Percentiles rank a stretch among this genome's conserved stretches.
Conservation (phyloP, 2,113 vertebrate genomes). For the Hydropotes inermis region DNA sequence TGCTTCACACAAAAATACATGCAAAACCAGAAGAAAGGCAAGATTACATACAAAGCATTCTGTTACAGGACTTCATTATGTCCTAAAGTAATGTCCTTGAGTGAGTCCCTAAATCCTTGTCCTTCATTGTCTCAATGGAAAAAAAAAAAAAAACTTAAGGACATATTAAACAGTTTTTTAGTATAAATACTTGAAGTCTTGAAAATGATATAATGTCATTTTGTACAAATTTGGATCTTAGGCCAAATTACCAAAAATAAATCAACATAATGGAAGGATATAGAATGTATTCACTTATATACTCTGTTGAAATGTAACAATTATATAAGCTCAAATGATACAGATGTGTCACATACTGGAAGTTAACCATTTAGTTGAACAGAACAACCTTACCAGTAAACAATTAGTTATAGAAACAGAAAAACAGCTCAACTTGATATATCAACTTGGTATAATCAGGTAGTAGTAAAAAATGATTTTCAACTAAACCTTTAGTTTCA, state of each 20-base stretch:
- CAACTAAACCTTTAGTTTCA: neutral
- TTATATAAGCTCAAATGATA: neutral
- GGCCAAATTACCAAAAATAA: neutral
- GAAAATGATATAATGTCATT: neutral
- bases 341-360: neutral
- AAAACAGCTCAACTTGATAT: neutral
- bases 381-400: neutral
- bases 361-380: neutral
- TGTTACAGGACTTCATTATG: neutral
- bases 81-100: neutral
- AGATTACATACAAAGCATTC: neutral
- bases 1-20: neutral
- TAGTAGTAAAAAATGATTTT: neutral
- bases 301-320: neutral
- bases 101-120: neutral
- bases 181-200: neutral
- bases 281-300: neutral
- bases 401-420: neutral
- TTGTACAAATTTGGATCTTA: slow-evolving; percentile 13
- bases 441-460: neutral
- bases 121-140: neutral
- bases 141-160: neutral
- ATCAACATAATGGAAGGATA: neutral
- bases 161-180: neutral
- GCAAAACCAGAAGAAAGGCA: neutral